phyloP scores from a whole-genome alignment of 2,797 vertebrate genomes.

The Coracias cyanogaster region DNA sequence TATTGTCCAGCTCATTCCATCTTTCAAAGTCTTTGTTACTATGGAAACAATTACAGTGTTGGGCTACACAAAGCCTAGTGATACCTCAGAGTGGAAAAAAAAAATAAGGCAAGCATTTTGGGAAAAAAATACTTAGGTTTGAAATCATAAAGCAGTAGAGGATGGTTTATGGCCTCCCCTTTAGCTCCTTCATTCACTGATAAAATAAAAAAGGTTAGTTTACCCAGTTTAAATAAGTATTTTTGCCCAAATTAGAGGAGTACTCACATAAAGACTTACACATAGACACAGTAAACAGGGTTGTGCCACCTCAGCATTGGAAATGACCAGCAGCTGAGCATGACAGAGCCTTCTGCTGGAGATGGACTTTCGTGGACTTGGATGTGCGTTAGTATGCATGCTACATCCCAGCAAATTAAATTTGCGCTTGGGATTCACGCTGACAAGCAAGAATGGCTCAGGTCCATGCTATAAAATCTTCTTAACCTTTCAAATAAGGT shows the following conservation, averaged over 20 bases:
- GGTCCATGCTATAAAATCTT: neutral
- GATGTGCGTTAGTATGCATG: fast-evolving
- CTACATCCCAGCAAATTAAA: neutral
- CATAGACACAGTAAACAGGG: neutral
- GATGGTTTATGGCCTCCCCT: neutral
- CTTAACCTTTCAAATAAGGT: neutral
- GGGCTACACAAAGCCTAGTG: neutral
- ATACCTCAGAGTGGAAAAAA: neutral
- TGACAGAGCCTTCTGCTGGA: neutral
- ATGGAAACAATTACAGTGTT: slow-evolving; percentile 57
- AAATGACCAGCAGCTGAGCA: neutral
- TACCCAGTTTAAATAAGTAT: neutral
- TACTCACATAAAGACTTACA: neutral
- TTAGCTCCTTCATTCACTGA: neutral
- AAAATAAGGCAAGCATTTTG: neutral
- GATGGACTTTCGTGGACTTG: neutral
- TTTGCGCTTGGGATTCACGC: neutral
- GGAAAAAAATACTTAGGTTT: neutral
- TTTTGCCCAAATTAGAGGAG: neutral
- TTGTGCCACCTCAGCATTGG: neutral
- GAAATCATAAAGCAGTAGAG: neutral
- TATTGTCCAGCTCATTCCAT: neutral
- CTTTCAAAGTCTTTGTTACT: slow-evolving; percentile 40
- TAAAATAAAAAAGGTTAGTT: neutral
- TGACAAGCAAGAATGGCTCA: neutral